Base-by-base conservation (phyloP, 2,888 invertebrate species). In the Pheosia gnoma region DNA sequence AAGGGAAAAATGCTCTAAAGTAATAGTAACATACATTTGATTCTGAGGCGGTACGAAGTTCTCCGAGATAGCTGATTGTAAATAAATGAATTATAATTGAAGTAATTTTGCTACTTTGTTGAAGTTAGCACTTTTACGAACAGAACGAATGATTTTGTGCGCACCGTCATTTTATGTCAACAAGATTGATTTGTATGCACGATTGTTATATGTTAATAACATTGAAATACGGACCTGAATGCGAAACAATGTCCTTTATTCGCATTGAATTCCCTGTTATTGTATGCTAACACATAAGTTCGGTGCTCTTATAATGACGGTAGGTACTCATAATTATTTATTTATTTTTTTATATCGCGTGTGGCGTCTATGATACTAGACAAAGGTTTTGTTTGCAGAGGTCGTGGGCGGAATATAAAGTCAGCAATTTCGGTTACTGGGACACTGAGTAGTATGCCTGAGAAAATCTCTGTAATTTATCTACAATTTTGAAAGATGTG, bases 231-330 rank as follows among this genome's bases (percentile, higher is more conserved):
- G 69, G 70, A 68, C 57, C 59, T 57, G 76, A 70, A 79, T 80
- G 72, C 62, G 59, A 66, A 77, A 65, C 70, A 70, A 72, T 72
- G 75, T 79, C 83, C 80, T 78, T 77, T 75, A 77, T 74, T 72
- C 75, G 70, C 76, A 79, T 79, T 74, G 73, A 70, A 73, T 72
- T 69, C 65, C 65, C 65, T 70, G 55, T 80, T 78, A 84, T 84
- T 84, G 84, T 63, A 70, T 67, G 85, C 83, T 84, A 82, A 70
- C 73, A 85, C 83, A 74, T n/a, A 55, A 55, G 81, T 75, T 81
- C 78, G 72, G 71, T 61, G 80, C 57, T 68, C 79, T 69, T 60
- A 56, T 74, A 60, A 77, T 73, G 67, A 70, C 63, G 1, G 36
- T 43, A 43, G 13, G 47, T 41, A 47, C 60, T 43, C 57, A 60